A percentile compares a stretch with the other conserved stretches of the same genome.
Conservation (phyloP, 2,888 invertebrate genomes). For the Pachycephus smyrnensis region DNA sequence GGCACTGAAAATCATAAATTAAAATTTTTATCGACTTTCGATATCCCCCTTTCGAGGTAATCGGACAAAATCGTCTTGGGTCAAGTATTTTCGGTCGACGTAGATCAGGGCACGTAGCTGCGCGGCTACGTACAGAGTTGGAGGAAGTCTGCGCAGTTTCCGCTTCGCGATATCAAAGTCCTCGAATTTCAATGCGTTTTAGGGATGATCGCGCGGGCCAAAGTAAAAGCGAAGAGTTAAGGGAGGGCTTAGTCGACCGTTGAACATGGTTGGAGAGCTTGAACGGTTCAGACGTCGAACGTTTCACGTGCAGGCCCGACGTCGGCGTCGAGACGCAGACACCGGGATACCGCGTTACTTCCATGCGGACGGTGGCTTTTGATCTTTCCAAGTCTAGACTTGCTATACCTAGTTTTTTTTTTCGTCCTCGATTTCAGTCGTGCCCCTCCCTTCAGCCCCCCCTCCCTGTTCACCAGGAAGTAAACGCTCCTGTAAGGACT, state of each 20-base stretch:
- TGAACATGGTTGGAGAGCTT: conserved; percentile 7
- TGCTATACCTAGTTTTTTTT: conserved; percentile 38
- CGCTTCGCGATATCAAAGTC: conserved; percentile 42
- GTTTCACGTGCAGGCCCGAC: conserved; percentile 5
- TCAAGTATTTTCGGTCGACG: too few relatives aligned
- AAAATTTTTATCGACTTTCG: too few relatives aligned
- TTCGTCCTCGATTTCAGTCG: conserved; percentile 34
- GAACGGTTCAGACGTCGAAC: conserved; percentile 13
- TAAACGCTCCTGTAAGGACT: conserved; percentile 52
- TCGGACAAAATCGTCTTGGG: too few relatives aligned
- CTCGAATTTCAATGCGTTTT: conserved; percentile 35
- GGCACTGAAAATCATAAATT: too few relatives aligned
- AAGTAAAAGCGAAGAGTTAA: conserved; percentile 15
- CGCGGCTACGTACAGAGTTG: too few relatives aligned
- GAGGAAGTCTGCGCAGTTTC: conserved; percentile 8
- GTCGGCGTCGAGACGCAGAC: conserved; percentile 39
- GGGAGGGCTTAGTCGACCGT: conserved; percentile 22
- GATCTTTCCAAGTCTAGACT: conserved; percentile 59
- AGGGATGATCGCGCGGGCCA: conserved; percentile 42
- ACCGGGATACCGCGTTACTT: conserved; percentile 52
- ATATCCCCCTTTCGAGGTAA: too few relatives aligned
- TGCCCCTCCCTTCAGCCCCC: conserved; percentile 28
- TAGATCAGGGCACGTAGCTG: too few relatives aligned
- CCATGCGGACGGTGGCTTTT: conserved; percentile 57
- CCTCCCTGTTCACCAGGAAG: conserved; percentile 35